phyloP scores from a whole-genome alignment of 2,888 invertebrate genomes.

The Gymnoscelis rufifasciata region DNA sequence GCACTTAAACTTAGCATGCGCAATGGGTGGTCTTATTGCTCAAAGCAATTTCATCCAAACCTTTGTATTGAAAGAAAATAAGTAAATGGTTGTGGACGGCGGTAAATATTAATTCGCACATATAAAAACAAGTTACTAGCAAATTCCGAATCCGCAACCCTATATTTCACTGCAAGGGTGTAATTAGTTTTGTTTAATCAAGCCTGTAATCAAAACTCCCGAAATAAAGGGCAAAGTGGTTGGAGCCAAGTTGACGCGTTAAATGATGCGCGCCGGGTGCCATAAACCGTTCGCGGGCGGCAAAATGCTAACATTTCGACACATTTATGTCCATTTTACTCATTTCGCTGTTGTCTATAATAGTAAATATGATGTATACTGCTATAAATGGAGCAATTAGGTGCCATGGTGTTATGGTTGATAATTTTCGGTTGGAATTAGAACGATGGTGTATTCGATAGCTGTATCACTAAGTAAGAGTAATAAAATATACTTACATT shows the following conservation, averaged over 20 bases:
- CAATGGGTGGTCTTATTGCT: too few relatives aligned
- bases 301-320: constrained; percentile 53
- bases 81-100: too few relatives aligned
- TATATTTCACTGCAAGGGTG: background rate
- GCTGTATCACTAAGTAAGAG: too few relatives aligned
- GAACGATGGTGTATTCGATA: too few relatives aligned
- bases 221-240: constrained; percentile 27
- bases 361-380: constrained; percentile 29
- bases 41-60: too few relatives aligned
- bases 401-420: constrained; percentile 20
- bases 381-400: constrained; percentile 29
- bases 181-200: constrained; percentile 13
- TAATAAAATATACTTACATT: too few relatives aligned
- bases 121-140: too few relatives aligned
- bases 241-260: constrained; percentile 46
- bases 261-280: constrained; percentile 49
- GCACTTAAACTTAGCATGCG: too few relatives aligned
- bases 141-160: too few relatives aligned
- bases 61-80: too few relatives aligned
- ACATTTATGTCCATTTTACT: constrained; percentile 51
- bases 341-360: constrained; percentile 35
- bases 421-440: too few relatives aligned
- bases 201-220: constrained; percentile 9
- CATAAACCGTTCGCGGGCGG: constrained; percentile 52
- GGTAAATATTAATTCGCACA: too few relatives aligned